Evolutionary conservation across 64 coral and sea anemone species (phyloP).

Genomic region (Dendronephthya gigantea): DNA sequence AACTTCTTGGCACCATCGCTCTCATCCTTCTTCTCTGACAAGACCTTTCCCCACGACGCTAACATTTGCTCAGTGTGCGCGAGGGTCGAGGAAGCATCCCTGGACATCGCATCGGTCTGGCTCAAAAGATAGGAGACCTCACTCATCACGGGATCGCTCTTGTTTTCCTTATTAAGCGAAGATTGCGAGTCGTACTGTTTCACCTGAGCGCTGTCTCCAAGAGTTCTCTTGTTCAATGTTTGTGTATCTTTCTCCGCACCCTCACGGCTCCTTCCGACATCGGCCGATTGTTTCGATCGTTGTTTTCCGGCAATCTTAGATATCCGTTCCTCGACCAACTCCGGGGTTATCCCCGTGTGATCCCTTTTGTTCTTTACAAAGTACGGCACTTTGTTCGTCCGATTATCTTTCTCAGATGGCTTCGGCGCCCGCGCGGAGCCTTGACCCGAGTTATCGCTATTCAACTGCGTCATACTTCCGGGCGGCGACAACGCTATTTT

Average conservation of each 20-base stretch:
- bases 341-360: neutral
- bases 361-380: constrained; percentile 11
- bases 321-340: neutral
- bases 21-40: neutral
- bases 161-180: neutral
- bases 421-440: neutral
- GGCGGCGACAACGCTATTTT: neutral
- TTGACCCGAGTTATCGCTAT: neutral
- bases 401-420: neutral
- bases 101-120: neutral
- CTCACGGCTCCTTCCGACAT: neutral
- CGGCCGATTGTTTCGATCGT: neutral
- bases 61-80: neutral
- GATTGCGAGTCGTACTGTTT: neutral
- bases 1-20: neutral
- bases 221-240: neutral
- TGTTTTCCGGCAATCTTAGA: constrained; percentile 3
- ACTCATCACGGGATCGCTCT: neutral
- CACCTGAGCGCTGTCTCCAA: neutral
- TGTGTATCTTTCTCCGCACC: neutral
- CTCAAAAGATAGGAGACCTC: neutral
- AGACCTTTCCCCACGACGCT: neutral
- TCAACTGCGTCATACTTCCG: neutral
- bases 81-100: neutral
- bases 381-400: neutral